These are phyloP conservation scores for Drosophila jambulina DNA, from an alignment of 1,140 invertebrate genomes.

Conservation along the genomic window DNA sequence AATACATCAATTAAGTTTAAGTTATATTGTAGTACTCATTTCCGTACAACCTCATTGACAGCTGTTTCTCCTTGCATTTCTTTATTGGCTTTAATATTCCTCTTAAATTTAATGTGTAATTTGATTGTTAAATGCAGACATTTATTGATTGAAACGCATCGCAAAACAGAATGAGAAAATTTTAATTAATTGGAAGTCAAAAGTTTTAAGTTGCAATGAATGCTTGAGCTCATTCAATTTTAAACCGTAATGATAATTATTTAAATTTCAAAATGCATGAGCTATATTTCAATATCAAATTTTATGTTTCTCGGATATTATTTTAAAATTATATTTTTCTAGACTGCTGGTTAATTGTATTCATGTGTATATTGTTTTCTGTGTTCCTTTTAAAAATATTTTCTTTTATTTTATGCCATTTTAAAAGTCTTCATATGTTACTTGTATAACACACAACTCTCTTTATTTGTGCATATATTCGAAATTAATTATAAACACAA, in stretches of 20 bases:
- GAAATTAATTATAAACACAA: conserved; percentile 26
- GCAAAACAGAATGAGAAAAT: not conserved
- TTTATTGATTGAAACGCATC: not conserved
- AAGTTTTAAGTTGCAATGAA: not conserved
- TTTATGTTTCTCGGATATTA: no score
- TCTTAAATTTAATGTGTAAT: not conserved
- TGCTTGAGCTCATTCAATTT: not conserved
- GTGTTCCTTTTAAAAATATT: not conserved
- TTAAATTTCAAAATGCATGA: not conserved
- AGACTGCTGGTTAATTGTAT: not conserved
- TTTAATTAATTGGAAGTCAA: not conserved
- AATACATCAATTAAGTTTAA: not conserved
- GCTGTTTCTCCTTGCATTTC: not conserved
- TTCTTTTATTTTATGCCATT: not conserved
- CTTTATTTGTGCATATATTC: conserved; percentile 4
- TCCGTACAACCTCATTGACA: not conserved
- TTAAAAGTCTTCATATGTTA: not conserved
- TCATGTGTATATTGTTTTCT: not conserved
- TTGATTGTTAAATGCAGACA: not conserved
- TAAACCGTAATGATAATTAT: not conserved
- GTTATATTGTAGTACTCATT: not conserved
- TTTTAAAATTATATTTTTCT: no score
- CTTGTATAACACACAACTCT: conserved; percentile 30
- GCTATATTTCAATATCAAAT: no score
- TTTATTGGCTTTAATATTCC: not conserved